These are phyloP conservation scores for Tachina grossa DNA, from an alignment of 2,888 invertebrate genomes.

Conservation along the genomic window DNA sequence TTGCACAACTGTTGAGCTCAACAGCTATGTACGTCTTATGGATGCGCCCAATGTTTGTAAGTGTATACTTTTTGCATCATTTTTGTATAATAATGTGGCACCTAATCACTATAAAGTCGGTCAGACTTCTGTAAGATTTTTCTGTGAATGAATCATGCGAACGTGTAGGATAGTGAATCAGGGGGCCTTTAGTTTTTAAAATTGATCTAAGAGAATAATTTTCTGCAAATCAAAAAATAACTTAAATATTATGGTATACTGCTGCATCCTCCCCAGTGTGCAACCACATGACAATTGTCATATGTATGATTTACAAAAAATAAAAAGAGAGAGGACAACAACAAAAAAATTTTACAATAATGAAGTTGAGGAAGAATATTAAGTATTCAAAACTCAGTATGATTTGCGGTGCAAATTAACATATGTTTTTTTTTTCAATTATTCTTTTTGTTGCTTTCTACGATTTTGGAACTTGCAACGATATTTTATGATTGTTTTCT, in stretches of 20 bases:
- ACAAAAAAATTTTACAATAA: conserved; percentile 54
- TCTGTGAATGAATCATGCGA: no score
- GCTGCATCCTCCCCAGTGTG: conserved; percentile 15
- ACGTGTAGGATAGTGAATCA: no score
- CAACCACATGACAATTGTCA: conserved; percentile 57
- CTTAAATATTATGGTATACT: not conserved
- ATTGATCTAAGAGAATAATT: not conserved
- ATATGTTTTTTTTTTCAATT: conserved; percentile 28
- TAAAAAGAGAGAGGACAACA: conserved; percentile 41
- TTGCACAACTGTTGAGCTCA: no score
- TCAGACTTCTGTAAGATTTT: no score
- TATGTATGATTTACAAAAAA: conserved; percentile 4
- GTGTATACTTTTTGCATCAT: no score
- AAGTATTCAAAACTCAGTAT: conserved; percentile 62
- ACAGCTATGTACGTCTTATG: no score
- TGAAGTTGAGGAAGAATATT: conserved; percentile 57
- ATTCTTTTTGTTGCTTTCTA: conserved; percentile 29
- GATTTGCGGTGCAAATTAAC: conserved; percentile 68
- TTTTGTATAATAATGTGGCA: no score
- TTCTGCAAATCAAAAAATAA: not conserved
- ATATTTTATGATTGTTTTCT: conserved; percentile 36
- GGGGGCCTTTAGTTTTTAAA: not conserved
- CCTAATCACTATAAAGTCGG: no score
- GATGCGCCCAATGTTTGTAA: no score
- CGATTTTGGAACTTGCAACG: conserved; percentile 52